Conservation (phyloP, 2,797 vertebrate species). For the Cetoscarus ocellatus region DNA sequence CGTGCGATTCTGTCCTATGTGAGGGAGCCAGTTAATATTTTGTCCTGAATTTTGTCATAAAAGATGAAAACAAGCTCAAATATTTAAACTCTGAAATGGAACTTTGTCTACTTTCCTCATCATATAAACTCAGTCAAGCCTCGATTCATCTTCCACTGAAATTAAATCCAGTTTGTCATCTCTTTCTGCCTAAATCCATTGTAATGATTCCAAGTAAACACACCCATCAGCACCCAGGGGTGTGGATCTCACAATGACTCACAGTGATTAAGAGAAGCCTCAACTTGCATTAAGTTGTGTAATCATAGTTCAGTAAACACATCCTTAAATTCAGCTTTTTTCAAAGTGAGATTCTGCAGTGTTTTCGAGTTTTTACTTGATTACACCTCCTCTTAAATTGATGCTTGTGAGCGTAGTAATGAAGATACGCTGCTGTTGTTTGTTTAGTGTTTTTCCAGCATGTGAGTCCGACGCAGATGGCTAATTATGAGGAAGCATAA, state of each 20-base stretch:
- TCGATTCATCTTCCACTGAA: not conserved
- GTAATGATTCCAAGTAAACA: slow-evolving; percentile 9
- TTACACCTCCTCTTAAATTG: not conserved
- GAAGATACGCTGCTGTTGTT: not conserved
- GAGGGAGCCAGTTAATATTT: too few relatives aligned
- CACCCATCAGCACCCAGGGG: slow-evolving; percentile 14
- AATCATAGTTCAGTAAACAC: slow-evolving; percentile 2
- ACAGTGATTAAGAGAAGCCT: slow-evolving; percentile 7
- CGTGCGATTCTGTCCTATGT: too few relatives aligned
- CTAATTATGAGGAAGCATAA: slow-evolving; percentile 6
- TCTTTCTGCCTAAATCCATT: not conserved
- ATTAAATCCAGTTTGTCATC: not conserved
- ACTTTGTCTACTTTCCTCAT: too few relatives aligned
- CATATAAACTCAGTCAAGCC: not conserved
- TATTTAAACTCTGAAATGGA: too few relatives aligned
- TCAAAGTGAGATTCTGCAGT: not conserved
- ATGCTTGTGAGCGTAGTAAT: not conserved
- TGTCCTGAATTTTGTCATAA: too few relatives aligned
- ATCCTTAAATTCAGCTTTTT: not conserved
- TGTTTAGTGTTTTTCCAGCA: not conserved
- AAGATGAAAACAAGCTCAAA: too few relatives aligned
- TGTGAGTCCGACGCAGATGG: slow-evolving; percentile 1
- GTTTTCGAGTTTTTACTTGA: not conserved
- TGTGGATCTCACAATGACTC: slow-evolving; percentile 11
- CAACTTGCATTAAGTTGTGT: slow-evolving; percentile 2